These are phyloP conservation scores for Ochlodes sylvanus DNA, from an alignment of 2,888 invertebrate genomes.

Conservation along the genomic window DNA sequence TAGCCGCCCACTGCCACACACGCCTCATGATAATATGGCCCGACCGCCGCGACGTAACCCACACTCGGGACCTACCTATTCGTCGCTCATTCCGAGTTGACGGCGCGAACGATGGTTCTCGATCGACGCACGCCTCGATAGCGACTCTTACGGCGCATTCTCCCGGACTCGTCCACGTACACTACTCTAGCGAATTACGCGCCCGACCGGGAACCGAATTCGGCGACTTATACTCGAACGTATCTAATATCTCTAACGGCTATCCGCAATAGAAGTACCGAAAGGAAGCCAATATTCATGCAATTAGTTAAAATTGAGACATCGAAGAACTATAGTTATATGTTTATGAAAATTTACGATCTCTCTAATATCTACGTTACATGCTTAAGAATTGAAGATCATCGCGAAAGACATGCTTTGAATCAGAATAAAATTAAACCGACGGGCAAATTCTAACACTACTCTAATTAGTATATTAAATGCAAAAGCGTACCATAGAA, in stretches of 20 bases:
- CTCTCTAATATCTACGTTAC: conserved; percentile 60
- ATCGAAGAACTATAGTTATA: conserved; percentile 20
- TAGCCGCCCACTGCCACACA: conserved; percentile 83
- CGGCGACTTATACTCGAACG: conserved; percentile 37
- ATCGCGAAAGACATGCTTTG: conserved; percentile 68
- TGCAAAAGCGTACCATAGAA: conserved; percentile 63
- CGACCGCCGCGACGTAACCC: conserved; percentile 49
- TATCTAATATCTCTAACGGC: conserved; percentile 42
- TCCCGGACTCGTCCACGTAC: conserved; percentile 36
- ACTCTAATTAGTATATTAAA: conserved; percentile 66
- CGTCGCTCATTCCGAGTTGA: conserved; percentile 35
- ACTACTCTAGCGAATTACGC: conserved; percentile 41
- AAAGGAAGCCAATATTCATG: conserved; percentile 70
- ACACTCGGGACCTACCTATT: conserved; percentile 67
- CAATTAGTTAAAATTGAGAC: conserved; percentile 62
- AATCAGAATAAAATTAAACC: conserved; percentile 53
- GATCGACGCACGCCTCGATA: conserved; percentile 26
- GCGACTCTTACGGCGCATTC: conserved; percentile 20
- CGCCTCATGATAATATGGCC: conserved; percentile 61
- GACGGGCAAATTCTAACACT: conserved; percentile 62
- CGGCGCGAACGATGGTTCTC: conserved; percentile 33
- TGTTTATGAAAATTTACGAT: conserved; percentile 21
- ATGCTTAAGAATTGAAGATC: conserved; percentile 66
- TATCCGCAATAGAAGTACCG: conserved; percentile 45
- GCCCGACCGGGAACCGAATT: conserved; percentile 30